phyloP scores from a whole-genome alignment of 2,797 vertebrate species.

The Typhlichthys eigenmanni region DNA sequence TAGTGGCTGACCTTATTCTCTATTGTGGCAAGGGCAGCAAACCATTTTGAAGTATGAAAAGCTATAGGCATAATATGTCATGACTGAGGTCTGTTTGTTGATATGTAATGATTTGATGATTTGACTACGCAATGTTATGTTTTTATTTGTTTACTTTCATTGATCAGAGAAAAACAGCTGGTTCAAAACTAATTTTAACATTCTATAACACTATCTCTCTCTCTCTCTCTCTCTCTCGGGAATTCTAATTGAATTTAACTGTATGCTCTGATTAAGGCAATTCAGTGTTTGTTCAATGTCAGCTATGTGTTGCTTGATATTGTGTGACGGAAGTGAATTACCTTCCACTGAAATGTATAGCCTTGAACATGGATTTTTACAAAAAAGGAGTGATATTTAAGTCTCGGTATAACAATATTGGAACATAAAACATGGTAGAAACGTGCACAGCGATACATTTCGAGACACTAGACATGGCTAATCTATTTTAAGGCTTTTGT shows the following conservation, averaged over 20 bases:
- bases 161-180: too few relatives aligned
- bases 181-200: too few relatives aligned
- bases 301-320: conserved; percentile 18
- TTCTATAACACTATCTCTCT: background rate
- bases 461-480: conserved; percentile 55
- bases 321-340: conserved; percentile 44
- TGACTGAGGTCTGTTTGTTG: background rate
- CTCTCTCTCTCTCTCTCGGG: background rate
- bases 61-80: conserved; percentile 9
- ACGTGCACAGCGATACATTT: conserved; percentile 51
- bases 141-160: too few relatives aligned
- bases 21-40: conserved; percentile 30
- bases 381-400: background rate
- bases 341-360: conserved; percentile 20
- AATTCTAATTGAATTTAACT: too few relatives aligned
- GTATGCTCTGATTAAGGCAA: too few relatives aligned
- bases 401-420: conserved; percentile 18
- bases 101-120: background rate
- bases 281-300: background rate
- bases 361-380: conserved; percentile 26
- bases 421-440: conserved; percentile 38
- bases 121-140: background rate
- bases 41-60: conserved; percentile 18
- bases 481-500: conserved; percentile 68
- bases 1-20: conserved; percentile 48